Evolutionary conservation across 2,797 vertebrate genomes (phyloP), one percentile per base, ranked within the genome.

Genomic region (Megalops cyprinoides): DNA sequence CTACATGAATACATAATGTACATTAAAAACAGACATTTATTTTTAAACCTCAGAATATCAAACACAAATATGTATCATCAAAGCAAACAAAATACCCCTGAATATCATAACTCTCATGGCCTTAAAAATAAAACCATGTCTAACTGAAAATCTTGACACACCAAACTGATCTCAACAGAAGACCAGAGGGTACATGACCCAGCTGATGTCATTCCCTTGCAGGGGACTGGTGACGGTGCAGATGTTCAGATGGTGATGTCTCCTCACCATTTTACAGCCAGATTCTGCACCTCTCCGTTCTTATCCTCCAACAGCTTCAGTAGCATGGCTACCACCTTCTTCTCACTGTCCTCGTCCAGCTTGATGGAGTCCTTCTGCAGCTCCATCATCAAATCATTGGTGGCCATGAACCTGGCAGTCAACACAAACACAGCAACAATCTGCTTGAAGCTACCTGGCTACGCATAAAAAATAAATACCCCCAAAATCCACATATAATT

Each of bases 321-420:
- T 79, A 99, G 91, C 95, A 97, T 98, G 83, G 91, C 91, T 79
- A 99, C 98, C 79, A 99, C 96, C 83, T 97, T 98, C 82, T 95
- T 96, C 89, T 99, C 97, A 0, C 97, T 97, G 89, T 98, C 97
- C 89, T 99, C 98, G 9, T 99, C 98, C 84, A 99, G 90, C 82
- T 98, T 98, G 74, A 99, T 97, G 2, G 96, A 98, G 89, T 98
- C 97, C 86, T 97, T 99, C 92, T 98, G 97, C 69, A 99, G 91
- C 92, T 99, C 97, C 67, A 97, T 88, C 97, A 99, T 98, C 89
- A 99, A 92, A 90, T 99, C 98, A 0, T 98, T 99, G 44, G 97
- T 98, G 80, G 98, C 97, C 97, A 99, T 99, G 88, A 99, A 99
- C 89, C 97, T 98, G 84, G 8, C 82, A 80, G 37, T 37, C 56